Evolutionary conservation across 2,888 invertebrate species (phyloP), one percentile per base, ranked within the genome.

Genomic region (Eilema caniola): DNA sequence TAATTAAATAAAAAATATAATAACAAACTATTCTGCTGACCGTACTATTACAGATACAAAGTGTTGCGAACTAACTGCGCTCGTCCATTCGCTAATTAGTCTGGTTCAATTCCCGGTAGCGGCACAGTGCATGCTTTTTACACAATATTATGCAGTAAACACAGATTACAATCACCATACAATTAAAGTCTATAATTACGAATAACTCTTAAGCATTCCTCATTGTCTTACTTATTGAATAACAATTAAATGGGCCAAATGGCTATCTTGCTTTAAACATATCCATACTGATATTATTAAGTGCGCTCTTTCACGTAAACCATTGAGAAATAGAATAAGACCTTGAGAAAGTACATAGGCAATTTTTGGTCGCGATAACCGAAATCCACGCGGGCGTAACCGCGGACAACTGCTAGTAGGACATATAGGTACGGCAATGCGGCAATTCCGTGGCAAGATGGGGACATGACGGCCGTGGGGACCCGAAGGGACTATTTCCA

Each of bases 11-110:
- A n/a, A 53, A n/a, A n/a, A n/a, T n/a, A n/a, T 53, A 47, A 16
- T 8, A 41, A 61, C 14, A 67, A 8, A 56, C 28, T 70, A n/a
- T 76, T 81, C 57, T 87, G 82, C 83, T 28, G 71, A 81, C 88
- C 53, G 60, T 89, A 83, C 85, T 37, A 59, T 70, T 68, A 65
- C 71, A 75, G 78, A 81, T 78, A 84, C 88, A 88, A 41, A 89
- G 90, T 89, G 90, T 90, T 84, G 89, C 82, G 81, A 82, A 81
- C 84, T 89, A 89, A 88, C 90, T 87, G 80, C 85, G 82, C 79
- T 78, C 85, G 77, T 85, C 82, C 84, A 81, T 83, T 85, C 84
- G 86, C 90, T 92, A 93, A 93, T 93, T 93, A 91, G 89, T 84
- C 83, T 81, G 74, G 86, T 90, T 90, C 91, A 88, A 86, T 91